Evolutionary conservation across 2,888 invertebrate species (phyloP).

Genomic region (Dynastes maya): DNA sequence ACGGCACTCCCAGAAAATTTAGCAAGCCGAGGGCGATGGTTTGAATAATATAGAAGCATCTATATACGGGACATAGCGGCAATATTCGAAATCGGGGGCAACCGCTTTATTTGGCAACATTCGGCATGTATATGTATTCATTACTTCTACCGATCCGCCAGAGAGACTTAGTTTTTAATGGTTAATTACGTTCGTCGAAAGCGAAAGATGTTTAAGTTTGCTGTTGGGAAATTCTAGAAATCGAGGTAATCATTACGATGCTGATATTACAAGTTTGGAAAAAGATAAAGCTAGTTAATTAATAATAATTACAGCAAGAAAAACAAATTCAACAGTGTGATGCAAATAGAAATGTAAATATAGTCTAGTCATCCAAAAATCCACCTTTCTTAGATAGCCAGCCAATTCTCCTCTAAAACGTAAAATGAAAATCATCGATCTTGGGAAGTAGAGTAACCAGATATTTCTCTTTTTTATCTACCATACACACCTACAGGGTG

Average conservation of each 20-base stretch:
- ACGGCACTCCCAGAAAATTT: background rate
- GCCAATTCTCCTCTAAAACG: no score
- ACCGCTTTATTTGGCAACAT: conserved; percentile 4
- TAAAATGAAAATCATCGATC: no score
- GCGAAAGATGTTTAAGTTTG: background rate
- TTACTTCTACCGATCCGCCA: background rate
- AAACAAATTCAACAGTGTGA: no score
- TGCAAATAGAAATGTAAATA: no score
- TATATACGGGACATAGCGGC: background rate
- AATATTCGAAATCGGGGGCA: background rate
- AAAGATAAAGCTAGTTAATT: no score
- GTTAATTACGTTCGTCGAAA: background rate
- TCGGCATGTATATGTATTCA: background rate
- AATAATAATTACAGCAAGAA: no score
- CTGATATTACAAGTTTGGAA: background rate
- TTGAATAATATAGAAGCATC: conserved; percentile 14
- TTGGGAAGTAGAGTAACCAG: no score
- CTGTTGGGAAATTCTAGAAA: background rate
- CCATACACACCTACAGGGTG: no score
- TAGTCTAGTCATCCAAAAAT: no score
- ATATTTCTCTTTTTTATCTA: no score
- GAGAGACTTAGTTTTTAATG: background rate
- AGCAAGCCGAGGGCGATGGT: conserved; percentile 7
- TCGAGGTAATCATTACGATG: background rate
- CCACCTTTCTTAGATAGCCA: no score